Evolutionary conservation across 2,797 vertebrate genomes (phyloP).

Genomic region (Micromesistius poutassou): DNA sequence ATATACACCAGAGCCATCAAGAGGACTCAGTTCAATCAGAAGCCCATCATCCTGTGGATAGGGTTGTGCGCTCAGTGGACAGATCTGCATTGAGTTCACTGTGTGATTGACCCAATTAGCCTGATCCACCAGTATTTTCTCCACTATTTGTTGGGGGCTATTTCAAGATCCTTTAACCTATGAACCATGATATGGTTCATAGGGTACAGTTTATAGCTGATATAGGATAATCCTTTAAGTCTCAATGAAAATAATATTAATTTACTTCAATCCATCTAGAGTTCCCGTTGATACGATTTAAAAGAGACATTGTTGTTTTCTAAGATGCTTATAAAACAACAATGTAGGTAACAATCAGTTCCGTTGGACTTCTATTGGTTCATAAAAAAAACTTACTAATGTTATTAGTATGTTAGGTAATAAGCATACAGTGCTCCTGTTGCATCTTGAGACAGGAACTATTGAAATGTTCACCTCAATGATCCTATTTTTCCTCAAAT

Average conservation of each 20-base stretch:
- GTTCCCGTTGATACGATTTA: not conserved
- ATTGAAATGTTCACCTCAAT: not conserved
- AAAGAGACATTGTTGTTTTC: not conserved
- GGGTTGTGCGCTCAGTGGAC: conserved; percentile 43
- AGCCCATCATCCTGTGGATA: conserved; percentile 53
- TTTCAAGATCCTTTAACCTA: no score
- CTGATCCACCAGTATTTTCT: conserved; percentile 64
- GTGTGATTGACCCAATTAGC: conserved; percentile 72
- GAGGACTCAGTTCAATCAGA: conserved; percentile 55
- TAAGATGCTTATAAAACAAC: not conserved
- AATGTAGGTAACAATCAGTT: not conserved
- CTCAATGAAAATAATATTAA: no score
- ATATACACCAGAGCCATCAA: conserved; percentile 38
- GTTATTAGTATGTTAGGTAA: not conserved
- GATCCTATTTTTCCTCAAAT: not conserved
- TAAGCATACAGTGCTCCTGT: not conserved
- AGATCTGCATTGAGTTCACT: conserved; percentile 36
- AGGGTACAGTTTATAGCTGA: not conserved
- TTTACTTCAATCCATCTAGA: not conserved
- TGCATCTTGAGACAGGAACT: not conserved
- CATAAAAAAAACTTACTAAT: not conserved
- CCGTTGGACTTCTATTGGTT: no score
- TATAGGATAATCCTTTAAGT: not conserved
- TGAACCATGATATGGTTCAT: conserved; percentile 14
- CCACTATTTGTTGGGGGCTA: conserved; percentile 51